Evolutionary conservation across 2,113 vertebrate species (phyloP).

Genomic region (Zonotrichia leucophrys): DNA sequence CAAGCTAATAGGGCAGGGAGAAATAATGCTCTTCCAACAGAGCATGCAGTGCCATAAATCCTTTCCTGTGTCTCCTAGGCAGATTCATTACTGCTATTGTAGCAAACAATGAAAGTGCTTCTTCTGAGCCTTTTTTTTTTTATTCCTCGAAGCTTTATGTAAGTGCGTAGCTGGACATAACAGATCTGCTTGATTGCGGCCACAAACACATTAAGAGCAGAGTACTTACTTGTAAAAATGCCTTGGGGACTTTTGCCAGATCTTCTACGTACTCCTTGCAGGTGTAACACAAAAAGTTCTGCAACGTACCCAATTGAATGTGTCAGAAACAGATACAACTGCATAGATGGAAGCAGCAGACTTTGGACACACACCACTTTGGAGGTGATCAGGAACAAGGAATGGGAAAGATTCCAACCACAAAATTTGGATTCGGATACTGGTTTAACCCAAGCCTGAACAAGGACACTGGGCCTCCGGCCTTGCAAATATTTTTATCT

Average conservation of each 20-base stretch:
- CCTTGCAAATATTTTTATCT: background rate
- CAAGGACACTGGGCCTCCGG: background rate
- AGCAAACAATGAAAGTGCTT: background rate
- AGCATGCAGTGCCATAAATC: background rate
- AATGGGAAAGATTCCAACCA: background rate
- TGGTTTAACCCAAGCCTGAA: background rate
- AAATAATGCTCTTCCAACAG: background rate
- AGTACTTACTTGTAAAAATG: slow-evolving; percentile 79
- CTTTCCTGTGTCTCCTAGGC: background rate
- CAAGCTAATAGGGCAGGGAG: background rate
- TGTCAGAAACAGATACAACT: background rate
- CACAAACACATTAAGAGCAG: background rate
- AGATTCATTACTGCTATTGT: background rate
- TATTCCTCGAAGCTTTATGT: background rate
- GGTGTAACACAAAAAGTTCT: slow-evolving; percentile 93
- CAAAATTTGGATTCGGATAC: background rate
- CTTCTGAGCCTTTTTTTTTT: background rate
- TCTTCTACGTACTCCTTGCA: slow-evolving; percentile 96
- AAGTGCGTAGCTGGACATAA: background rate
- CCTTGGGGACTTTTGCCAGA: slow-evolving; percentile 85
- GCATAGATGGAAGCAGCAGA: background rate
- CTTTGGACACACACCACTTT: background rate
- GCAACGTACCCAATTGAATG: background rate
- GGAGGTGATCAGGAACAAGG: background rate
- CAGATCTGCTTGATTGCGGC: background rate